These are phyloP conservation scores for Emmelina monodactyla DNA, from an alignment of 2,888 invertebrate species.

Conservation along the genomic window DNA sequence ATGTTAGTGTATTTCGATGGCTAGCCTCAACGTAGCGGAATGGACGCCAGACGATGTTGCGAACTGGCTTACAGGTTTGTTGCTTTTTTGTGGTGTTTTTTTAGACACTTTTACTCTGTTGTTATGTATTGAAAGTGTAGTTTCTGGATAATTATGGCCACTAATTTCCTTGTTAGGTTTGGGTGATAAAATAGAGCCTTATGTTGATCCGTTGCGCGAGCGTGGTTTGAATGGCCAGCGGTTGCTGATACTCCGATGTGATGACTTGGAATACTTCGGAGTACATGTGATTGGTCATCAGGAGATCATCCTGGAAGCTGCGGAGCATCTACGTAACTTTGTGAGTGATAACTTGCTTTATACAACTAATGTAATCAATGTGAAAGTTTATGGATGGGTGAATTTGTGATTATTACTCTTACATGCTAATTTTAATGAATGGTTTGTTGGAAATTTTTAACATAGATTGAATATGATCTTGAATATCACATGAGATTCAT, in stretches of 20 bases:
- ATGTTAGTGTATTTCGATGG: conserved; percentile 24
- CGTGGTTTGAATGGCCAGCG: conserved; percentile 84
- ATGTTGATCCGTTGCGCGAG: conserved; percentile 81
- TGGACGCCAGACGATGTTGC: conserved; percentile 92
- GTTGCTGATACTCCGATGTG: conserved; percentile 83
- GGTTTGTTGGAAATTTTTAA: too few relatives aligned
- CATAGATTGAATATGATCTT: too few relatives aligned
- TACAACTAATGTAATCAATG: too few relatives aligned
- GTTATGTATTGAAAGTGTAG: conserved; percentile 11
- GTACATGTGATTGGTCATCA: conserved; percentile 91
- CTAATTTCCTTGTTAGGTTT: too few relatives aligned
- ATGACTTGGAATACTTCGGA: conserved; percentile 88
- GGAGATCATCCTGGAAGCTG: conserved; percentile 90
- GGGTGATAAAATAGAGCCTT: conserved; percentile 79
- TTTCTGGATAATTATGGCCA: conserved; percentile 24
- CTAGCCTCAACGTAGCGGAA: conserved; percentile 73
- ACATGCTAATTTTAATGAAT: too few relatives aligned
- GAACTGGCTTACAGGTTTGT: conserved; percentile 86
- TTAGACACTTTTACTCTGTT: too few relatives aligned
- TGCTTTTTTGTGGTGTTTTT: conserved; percentile 9
- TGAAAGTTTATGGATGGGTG: too few relatives aligned
- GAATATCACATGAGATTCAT: too few relatives aligned
- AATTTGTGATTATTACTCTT: too few relatives aligned
- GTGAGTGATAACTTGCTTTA: too few relatives aligned
- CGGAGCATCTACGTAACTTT: conserved; percentile 88